Evolutionary conservation across 2,888 invertebrate species (phyloP), one percentile per base, ranked within the genome.

Genomic region (Coenonympha glycerion): DNA sequence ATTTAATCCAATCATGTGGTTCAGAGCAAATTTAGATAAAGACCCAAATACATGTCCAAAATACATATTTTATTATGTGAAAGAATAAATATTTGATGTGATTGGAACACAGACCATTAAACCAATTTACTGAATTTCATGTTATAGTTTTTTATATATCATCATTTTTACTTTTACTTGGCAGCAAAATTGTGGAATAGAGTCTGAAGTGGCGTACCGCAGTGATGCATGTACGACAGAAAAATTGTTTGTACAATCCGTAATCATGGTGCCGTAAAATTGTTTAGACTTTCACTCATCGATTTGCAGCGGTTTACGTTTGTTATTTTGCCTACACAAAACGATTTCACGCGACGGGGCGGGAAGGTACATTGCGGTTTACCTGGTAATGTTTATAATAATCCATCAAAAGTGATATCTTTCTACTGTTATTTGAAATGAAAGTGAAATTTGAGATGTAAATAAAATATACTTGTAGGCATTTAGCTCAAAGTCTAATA

Each of bases 251-350:
- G 40, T 49, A 34, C 22, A 51, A 39, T 26, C 30, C 46, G 37
- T 50, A 47, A 49, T 44, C 34, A 53, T 42, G 53, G 46, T 46
- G 46, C 53, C 36, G 46, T 49, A 36, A 45, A 49, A 30, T 46
- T 53, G 46, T 46, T 31, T 53, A 11, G 30, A 53, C 53, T 53
- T 53, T 53, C 53, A 49, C 49, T 53, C 33, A 36, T 42, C 31
- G 49, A 34, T 46, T 46, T 22, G 44, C 44, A 40, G 44, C 44
- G 48, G 33, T 26, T 52, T 33, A 9, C 11, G 15, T 31, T 22
- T 52, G 24, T 44, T 26, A 28, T 41, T 41, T 41, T 44, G 22
- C 19, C 19, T 8, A 15, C 44, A 22, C 31, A n/a, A 44, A 19
- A 21, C 44, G 21, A 44, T 33, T 44, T 44, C 31, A 5, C 21